Percentiles rank a stretch among this genome's conserved stretches.
These are phyloP conservation scores for Brachionus rubens DNA, from an alignment of 1,140 invertebrate genomes.

Conservation along the genomic window DNA sequence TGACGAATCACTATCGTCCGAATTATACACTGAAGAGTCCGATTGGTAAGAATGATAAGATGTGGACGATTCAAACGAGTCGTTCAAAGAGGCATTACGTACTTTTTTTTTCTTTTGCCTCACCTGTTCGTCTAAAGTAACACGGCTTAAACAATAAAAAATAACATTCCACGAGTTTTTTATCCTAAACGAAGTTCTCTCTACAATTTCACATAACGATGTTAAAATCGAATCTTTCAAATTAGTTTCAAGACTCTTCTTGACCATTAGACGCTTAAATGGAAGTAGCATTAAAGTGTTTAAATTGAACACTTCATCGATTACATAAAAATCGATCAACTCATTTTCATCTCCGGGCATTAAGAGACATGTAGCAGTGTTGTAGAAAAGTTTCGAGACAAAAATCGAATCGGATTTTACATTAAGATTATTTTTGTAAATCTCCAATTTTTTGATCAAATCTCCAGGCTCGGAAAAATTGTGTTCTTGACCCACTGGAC, in stretches of 20 bases:
- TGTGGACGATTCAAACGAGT: background rate
- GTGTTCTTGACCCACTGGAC: background rate
- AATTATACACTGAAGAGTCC: background rate
- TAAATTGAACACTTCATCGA: background rate
- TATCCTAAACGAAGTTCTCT: background rate
- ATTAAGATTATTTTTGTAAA: conserved; percentile 14
- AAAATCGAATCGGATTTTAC: background rate
- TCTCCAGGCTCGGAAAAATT: background rate
- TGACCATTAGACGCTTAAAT: conserved; percentile 11
- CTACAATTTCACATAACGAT: conserved; percentile 16
- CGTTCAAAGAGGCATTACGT: background rate
- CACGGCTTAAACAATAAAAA: background rate
- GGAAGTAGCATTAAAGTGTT: conserved; percentile 2
- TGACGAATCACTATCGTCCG: background rate
- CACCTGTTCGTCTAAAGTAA: background rate
- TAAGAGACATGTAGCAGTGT: background rate
- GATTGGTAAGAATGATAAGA: background rate
- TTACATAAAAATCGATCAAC: background rate
- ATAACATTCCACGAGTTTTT: background rate
- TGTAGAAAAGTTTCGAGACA: background rate
- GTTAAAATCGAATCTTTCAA: conserved; percentile 13
- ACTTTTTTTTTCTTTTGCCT: background rate
- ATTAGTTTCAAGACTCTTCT: background rate
- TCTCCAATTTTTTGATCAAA: conserved; percentile 13
- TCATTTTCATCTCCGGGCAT: background rate